Conservation (phyloP, 30 jellyfish, hydroid and myxozoan genomes). For the Aurelia sp. region DNA sequence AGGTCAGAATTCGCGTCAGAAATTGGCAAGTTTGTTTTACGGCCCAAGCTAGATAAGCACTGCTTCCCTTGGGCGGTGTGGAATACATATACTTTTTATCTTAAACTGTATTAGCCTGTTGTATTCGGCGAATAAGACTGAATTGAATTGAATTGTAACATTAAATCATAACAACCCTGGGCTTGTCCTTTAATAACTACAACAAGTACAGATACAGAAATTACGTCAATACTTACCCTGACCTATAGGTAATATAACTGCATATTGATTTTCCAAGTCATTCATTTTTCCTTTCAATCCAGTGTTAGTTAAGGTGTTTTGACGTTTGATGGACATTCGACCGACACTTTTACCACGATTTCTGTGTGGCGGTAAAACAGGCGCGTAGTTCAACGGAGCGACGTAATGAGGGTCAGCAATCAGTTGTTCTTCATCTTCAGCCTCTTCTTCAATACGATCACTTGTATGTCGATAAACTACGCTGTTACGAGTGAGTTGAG, state of each 20-base stretch:
- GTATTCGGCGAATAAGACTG: no score
- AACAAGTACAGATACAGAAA: neutral
- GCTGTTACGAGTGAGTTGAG: conserved; percentile 2
- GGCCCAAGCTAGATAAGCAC: no score
- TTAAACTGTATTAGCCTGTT: no score
- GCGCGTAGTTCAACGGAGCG: neutral
- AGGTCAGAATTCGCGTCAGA: no score
- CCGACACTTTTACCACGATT: neutral
- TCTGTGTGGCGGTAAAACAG: neutral
- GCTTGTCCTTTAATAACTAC: no score
- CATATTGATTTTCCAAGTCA: conserved; percentile 12
- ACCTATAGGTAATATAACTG: conserved; percentile 54
- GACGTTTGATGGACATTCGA: conserved; percentile 36
- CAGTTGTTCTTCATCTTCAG: neutral
- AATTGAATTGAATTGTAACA: no score
- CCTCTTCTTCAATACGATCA: neutral
- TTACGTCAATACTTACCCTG: conserved; percentile 34
- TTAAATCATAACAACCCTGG: no score
- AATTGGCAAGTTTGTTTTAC: no score
- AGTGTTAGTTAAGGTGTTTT: neutral
- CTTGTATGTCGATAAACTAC: conserved; percentile 12
- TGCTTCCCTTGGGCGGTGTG: no score
- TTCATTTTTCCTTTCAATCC: neutral
- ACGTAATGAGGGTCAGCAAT: neutral
- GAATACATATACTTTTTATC: no score